Evolutionary conservation across 2,888 invertebrate species (phyloP).

Genomic region (Griposia aprilina): DNA sequence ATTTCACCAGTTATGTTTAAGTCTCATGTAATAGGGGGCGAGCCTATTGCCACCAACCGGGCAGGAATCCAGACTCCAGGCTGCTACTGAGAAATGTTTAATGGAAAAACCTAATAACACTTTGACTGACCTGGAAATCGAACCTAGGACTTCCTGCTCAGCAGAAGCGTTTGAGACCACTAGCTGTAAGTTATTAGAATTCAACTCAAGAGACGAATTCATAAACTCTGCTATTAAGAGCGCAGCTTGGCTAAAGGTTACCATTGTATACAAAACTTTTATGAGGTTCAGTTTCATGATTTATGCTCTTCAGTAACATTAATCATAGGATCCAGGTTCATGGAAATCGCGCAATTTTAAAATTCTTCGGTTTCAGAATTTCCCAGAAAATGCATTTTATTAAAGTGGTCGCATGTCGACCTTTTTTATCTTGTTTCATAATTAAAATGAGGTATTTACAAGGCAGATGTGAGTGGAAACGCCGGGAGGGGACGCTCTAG

Average conservation of each 20-base stretch:
- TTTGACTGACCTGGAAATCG: not conserved
- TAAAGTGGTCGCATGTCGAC: not conserved
- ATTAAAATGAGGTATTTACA: not conserved
- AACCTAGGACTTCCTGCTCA: not conserved
- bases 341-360: not conserved
- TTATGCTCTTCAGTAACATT: not conserved
- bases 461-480: no score
- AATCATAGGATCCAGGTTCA: not conserved
- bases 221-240: not conserved
- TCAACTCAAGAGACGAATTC: no score
- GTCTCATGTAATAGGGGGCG: not conserved
- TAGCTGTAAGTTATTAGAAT: no score
- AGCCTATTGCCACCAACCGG: not conserved
- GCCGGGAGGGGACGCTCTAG: no score
- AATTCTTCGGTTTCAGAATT: not conserved
- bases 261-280: not conserved
- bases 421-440: not conserved
- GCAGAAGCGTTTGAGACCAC: not conserved
- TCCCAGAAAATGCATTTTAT: constrained; percentile 7
- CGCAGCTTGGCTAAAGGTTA: not conserved
- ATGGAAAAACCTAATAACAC: not conserved
- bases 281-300: not conserved
- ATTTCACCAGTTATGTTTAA: not conserved
- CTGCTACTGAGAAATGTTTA: not conserved
- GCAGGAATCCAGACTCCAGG: no score